A percentile compares a stretch with the other conserved stretches of the same genome.
These are phyloP conservation scores for Ganaspis sp. DNA, from an alignment of 1,140 invertebrate genomes.

Conservation along the genomic window DNA sequence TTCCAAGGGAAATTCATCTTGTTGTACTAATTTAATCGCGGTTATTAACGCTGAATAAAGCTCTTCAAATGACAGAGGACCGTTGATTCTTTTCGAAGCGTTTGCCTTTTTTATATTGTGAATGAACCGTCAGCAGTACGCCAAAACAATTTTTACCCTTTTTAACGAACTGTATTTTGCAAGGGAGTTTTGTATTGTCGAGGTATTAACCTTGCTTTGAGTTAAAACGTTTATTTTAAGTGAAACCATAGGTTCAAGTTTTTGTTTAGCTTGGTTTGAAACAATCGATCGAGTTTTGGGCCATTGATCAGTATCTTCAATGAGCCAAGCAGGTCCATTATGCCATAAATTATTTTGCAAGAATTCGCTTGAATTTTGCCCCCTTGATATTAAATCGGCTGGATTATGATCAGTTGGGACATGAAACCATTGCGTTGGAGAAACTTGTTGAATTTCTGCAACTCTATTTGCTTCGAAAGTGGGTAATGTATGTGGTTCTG, in stretches of 20 bases:
- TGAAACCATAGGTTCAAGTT: too few species aligned
- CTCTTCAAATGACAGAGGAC: not conserved
- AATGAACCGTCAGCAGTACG: not conserved
- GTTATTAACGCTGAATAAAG: not conserved
- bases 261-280: not conserved
- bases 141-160: not conserved
- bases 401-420: conserved; percentile 69
- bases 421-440: conserved; percentile 65
- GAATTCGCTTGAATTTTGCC: conserved; percentile 27
- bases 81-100: not conserved
- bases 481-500: conserved; percentile 30
- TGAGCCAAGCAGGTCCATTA: conserved; percentile 31
- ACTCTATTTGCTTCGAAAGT: conserved; percentile 64
- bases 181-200: not conserved
- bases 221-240: too few species aligned
- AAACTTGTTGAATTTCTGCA: conserved; percentile 55
- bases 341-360: conserved; percentile 7
- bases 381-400: conserved; percentile 69
- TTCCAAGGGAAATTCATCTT: not conserved
- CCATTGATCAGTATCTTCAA: not conserved
- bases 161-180: not conserved
- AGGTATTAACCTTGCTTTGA: not conserved
- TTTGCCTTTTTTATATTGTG: not conserved
- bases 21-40: not conserved
- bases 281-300: too few species aligned